Conservation (phyloP, 2,797 vertebrate genomes). For the Emydoidea blandingii region DNA sequence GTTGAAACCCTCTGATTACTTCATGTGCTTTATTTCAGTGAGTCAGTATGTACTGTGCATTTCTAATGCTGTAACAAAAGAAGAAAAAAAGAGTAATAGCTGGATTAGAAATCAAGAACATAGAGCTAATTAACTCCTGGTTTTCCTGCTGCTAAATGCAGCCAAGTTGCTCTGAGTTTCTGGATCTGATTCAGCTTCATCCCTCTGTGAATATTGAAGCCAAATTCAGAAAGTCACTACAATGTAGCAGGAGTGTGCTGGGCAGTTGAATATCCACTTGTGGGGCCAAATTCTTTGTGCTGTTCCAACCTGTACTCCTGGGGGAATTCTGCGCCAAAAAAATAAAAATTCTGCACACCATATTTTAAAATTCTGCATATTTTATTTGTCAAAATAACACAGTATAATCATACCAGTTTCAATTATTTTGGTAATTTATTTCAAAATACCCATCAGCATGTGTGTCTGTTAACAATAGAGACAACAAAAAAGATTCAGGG, state of each 20-base stretch:
- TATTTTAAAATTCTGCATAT: too few relatives aligned
- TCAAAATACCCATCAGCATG: too few relatives aligned
- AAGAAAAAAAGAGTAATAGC: neutral
- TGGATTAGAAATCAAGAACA: neutral
- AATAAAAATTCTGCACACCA: too few relatives aligned
- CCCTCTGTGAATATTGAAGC: neutral
- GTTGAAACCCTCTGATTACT: neutral
- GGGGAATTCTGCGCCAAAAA: too few relatives aligned
- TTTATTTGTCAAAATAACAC: too few relatives aligned
- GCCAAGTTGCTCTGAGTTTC: neutral
- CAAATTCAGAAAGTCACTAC: neutral
- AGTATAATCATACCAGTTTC: too few relatives aligned
- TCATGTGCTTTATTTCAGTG: neutral
- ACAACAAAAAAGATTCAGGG: too few relatives aligned
- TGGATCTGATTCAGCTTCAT: neutral
- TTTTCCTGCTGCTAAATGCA: neutral
- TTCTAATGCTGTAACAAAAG: neutral
- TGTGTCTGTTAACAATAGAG: too few relatives aligned
- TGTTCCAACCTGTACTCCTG: neutral
- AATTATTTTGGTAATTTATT: too few relatives aligned
- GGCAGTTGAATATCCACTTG: neutral
- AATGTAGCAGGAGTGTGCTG: neutral
- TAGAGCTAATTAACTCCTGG: neutral
- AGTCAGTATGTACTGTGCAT: neutral
- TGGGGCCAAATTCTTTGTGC: neutral